These are phyloP conservation scores for Belgica antarctica DNA, from an alignment of 2,888 invertebrate species.

Conservation along the genomic window DNA sequence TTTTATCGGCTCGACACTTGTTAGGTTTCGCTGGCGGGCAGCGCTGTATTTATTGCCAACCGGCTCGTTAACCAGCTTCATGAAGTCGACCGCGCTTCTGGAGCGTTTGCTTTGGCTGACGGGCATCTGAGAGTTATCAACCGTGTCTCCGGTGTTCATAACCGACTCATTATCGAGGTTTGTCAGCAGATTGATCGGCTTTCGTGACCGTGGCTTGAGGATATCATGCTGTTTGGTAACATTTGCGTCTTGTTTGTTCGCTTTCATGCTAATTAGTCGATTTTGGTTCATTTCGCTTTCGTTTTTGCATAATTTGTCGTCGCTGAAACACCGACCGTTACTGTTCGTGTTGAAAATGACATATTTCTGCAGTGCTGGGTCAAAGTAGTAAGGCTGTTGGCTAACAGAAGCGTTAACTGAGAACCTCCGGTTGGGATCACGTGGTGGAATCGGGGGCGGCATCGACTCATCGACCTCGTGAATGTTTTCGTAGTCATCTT, in stretches of 20 bases:
- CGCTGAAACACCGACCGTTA: slow-evolving; percentile 53
- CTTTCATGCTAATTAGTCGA: slow-evolving; percentile 47
- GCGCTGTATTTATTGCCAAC: slow-evolving; percentile 1
- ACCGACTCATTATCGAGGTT: slow-evolving; percentile 51
- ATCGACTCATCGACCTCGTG: slow-evolving; percentile 52
- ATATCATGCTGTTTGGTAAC: slow-evolving; percentile 50
- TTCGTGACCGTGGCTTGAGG: slow-evolving; percentile 63
- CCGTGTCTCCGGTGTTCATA: slow-evolving; percentile 53
- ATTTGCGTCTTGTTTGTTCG: slow-evolving; percentile 45
- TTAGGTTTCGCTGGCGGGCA: slow-evolving; percentile 45
- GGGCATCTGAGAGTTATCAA: slow-evolving; percentile 44
- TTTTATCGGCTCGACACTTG: slow-evolving; percentile 51
- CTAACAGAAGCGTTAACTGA: slow-evolving; percentile 54
- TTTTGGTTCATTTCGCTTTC: slow-evolving; percentile 50
- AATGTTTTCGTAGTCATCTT: slow-evolving; percentile 47
- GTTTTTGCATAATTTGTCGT: slow-evolving; percentile 53
- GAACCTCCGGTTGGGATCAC: slow-evolving; percentile 66
- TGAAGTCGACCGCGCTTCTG: slow-evolving; percentile 37
- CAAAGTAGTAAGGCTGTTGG: slow-evolving; percentile 40
- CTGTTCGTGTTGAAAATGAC: slow-evolving; percentile 44
- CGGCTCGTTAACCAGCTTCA: slow-evolving; percentile 33
- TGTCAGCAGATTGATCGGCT: slow-evolving; percentile 66
- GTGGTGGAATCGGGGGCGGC: slow-evolving; percentile 78
- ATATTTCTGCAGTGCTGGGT: slow-evolving; percentile 36
- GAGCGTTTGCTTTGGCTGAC: slow-evolving; percentile 45